Evolutionary conservation across 1,140 invertebrate species (phyloP).

Genomic region (Hypsibius dujardini): DNA sequence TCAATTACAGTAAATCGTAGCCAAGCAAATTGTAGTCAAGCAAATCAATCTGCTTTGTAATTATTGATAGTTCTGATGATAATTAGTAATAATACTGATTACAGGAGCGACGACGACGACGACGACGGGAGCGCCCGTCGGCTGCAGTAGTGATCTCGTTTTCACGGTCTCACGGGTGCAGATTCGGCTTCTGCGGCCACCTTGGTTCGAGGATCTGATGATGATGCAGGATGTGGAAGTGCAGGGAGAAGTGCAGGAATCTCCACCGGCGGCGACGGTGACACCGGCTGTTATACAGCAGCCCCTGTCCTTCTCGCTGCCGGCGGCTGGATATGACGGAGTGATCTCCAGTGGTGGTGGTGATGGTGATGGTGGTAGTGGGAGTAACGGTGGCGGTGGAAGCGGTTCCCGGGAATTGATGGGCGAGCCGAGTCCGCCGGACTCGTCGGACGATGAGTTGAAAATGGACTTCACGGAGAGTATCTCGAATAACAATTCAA

Average conservation of each 20-base stretch:
- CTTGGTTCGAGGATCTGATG: slow-evolving; percentile 84
- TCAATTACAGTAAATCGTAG: no score
- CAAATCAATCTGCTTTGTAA: no score
- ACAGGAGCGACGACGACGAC: slow-evolving; percentile 17
- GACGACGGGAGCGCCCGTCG: not conserved
- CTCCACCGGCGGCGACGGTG: not conserved
- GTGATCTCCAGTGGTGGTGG: no score
- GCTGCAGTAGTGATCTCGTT: slow-evolving; percentile 30
- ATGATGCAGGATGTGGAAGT: slow-evolving; percentile 37
- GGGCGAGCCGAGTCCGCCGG: slow-evolving; percentile 43
- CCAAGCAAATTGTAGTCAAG: no score
- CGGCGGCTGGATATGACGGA: slow-evolving; percentile 10
- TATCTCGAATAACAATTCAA: slow-evolving; percentile 29
- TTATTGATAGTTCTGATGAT: slow-evolving; percentile 24
- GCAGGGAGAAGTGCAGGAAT: slow-evolving; percentile 17
- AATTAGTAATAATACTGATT: slow-evolving; percentile 27
- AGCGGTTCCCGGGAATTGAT: slow-evolving; percentile 24
- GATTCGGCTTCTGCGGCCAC: slow-evolving; percentile 67
- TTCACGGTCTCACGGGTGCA: slow-evolving; percentile 59
- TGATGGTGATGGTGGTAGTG: no score
- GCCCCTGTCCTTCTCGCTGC: slow-evolving; percentile 23
- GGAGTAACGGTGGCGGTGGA: slow-evolving; percentile 6
- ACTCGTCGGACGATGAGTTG: slow-evolving; percentile 68
- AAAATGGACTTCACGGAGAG: slow-evolving; percentile 41
- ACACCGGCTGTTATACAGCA: slow-evolving; percentile 19